Evolutionary conservation across 2,888 invertebrate species (phyloP), one percentile per base, ranked within the genome.

Genomic region (Anaspis maculata): DNA sequence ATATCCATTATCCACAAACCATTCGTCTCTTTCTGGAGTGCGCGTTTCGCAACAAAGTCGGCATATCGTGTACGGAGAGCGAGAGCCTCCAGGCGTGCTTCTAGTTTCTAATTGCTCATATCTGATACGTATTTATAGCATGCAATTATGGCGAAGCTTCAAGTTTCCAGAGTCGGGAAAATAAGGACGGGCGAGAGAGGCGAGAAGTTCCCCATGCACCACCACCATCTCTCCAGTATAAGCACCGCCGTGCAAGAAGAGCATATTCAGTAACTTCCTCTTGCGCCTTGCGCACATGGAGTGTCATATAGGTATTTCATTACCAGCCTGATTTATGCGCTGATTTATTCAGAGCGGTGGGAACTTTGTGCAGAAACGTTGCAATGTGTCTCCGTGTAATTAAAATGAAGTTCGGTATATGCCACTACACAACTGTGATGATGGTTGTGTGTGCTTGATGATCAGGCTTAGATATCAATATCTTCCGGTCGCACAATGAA

Each of bases 261-360:
- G 51, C 55, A 55, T 56, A 55, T 56, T 55, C 56, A 52, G 48
- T 46, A 55, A 57, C 53, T 57, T 57, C 56, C 54, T n/a, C n/a
- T 44, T 42, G 41, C 53, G 51, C 55, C 41, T 54, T 55, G n/a
- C n/a, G n/a, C n/a, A n/a, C n/a, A 56, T 52, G 45, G 53, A 48
- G 49, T 50, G 49, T 56, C 61, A 59, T 62, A 62, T 62, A 63
- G 62, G 62, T 64, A 64, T 64, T 65, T 65, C 62, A 63, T 65
- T 64, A 64, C 59, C 46, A 46, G 48, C 45, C 51, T 62, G 61
- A 64, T 64, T 64, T 64, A 64, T 61, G 44, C 25, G 45, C 42
- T 48, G 52, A 57, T 56, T 58, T 56, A 57, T 59, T 59, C 47
- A 50, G 47, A 49, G n/a, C n/a, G n/a, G n/a, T n/a, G n/a, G n/a